Conservation (phyloP, 2,113 vertebrate species). For the Eonycteris spelaea region DNA sequence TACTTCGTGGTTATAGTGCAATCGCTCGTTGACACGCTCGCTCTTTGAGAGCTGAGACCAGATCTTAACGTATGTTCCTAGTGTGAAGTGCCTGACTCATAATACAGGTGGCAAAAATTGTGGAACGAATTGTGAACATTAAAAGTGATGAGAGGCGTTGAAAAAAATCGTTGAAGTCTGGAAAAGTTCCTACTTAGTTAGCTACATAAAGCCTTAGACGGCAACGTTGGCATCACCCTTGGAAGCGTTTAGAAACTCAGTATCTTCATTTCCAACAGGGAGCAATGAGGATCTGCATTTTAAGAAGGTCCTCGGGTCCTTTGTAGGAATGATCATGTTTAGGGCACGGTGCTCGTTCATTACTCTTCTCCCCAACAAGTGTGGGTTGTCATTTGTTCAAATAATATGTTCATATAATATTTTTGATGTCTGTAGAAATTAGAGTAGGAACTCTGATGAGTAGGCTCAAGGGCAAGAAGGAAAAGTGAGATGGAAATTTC, state of each 20-base stretch:
- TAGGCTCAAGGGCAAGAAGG: background rate
- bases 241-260: background rate
- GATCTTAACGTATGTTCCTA: background rate
- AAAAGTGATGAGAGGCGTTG: background rate
- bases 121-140: background rate
- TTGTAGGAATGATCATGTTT: background rate
- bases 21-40: background rate
- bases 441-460: background rate
- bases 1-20: no score
- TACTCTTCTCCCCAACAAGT: background rate
- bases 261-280: background rate
- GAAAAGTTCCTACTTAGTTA: background rate
- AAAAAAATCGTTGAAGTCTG: background rate
- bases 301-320: background rate
- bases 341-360: background rate
- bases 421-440: background rate
- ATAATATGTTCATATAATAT: no score
- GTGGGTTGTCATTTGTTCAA: background rate
- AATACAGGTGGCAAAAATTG: background rate
- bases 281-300: background rate
- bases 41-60: background rate
- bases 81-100: background rate
- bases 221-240: background rate
- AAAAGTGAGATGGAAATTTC: background rate
- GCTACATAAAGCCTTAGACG: background rate